A percentile compares a stretch with the other conserved stretches of the same genome.
Evolutionary conservation across 2,113 vertebrate genomes (phyloP).

Genomic region (Phaetusa simplex): DNA sequence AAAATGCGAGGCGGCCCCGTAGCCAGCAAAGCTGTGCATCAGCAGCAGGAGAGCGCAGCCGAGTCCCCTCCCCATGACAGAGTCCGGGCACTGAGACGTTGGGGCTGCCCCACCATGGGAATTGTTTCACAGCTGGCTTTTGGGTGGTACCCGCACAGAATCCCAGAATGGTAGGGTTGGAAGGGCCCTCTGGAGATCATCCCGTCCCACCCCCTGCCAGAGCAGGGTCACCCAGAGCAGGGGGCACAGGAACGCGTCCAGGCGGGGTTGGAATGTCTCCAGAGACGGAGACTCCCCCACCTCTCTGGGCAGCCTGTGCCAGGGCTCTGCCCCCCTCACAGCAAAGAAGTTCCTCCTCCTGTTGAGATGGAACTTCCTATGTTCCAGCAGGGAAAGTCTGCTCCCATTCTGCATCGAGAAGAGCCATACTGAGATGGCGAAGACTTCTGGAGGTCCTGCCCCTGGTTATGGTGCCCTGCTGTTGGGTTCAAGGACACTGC

Average conservation of each 20-base stretch:
- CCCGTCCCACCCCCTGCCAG: too few relatives aligned
- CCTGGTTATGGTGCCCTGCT: neutral
- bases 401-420: rapidly evolving
- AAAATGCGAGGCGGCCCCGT: neutral
- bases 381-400: neutral
- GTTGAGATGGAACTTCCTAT: too few relatives aligned
- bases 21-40: neutral
- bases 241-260: too few relatives aligned
- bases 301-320: too few relatives aligned
- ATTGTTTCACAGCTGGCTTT: neutral
- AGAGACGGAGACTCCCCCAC: too few relatives aligned
- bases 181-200: too few relatives aligned
- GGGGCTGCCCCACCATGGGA: neutral
- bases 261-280: too few relatives aligned
- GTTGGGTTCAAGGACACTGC: neutral
- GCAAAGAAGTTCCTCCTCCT: too few relatives aligned
- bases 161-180: too few relatives aligned
- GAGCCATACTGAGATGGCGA: neutral
- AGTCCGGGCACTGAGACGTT: neutral
- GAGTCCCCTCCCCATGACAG: neutral
- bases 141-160: neutral
- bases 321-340: too few relatives aligned
- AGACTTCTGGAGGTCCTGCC: neutral
- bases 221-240: too few relatives aligned
- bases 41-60: neutral